Conservation (phyloP, 2,888 invertebrate genomes). For the Cryptus viduatorius region DNA sequence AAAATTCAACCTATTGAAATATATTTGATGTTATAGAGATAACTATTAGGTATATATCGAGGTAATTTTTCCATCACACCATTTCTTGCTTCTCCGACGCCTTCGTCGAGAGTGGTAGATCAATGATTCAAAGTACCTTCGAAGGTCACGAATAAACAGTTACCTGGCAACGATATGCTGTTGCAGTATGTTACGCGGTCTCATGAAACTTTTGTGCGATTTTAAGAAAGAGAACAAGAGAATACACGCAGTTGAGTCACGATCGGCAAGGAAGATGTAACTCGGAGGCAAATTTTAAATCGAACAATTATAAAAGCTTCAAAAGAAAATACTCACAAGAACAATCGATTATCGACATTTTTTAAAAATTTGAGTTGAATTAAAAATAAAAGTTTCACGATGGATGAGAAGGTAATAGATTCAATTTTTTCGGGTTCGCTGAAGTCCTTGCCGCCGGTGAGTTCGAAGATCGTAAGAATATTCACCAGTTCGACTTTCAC, state of each 20-base stretch:
- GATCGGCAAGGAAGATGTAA: slow-evolving; percentile 56
- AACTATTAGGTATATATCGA: not conserved
- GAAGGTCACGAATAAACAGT: slow-evolving; percentile 71
- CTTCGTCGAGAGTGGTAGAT: slow-evolving; percentile 56
- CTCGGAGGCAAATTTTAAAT: slow-evolving; percentile 1
- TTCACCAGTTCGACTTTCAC: slow-evolving; percentile 99
- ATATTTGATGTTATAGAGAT: not conserved
- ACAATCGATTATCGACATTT: not conserved
- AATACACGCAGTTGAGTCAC: slow-evolving; percentile 41
- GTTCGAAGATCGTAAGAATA: slow-evolving; percentile 98
- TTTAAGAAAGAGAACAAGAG: slow-evolving; percentile 4
- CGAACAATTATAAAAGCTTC: not conserved
- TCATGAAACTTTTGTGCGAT: slow-evolving; percentile 40
- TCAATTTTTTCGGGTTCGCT: slow-evolving; percentile 95
- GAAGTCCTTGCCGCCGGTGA: slow-evolving; percentile 96
- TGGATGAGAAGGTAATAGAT: slow-evolving; percentile 97
- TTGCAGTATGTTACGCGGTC: slow-evolving; percentile 60
- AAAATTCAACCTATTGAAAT: not conserved
- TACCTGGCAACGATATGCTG: slow-evolving; percentile 66
- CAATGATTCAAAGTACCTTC: slow-evolving; percentile 64
- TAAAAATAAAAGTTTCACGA: slow-evolving; percentile 80
- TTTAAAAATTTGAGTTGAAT: not conserved
- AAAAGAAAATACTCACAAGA: not conserved
- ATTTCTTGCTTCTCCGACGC: slow-evolving; percentile 3
- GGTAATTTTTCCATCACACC: slow-evolving; percentile 46